Evolutionary conservation across 2,113 vertebrate species (phyloP).

Genomic region (Pelecanoides urinatrix): DNA sequence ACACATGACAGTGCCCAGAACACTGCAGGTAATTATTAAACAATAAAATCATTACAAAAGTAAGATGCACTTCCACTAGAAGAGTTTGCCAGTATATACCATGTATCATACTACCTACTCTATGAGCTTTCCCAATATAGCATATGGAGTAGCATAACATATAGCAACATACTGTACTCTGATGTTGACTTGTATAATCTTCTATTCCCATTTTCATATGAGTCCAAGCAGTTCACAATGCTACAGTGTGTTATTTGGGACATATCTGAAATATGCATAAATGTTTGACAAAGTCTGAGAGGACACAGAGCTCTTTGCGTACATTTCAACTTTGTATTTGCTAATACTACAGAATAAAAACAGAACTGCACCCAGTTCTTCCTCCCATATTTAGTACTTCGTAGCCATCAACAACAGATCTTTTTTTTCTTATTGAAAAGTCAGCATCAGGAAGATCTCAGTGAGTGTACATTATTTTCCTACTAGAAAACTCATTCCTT

Average conservation of each 20-base stretch:
- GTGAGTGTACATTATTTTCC: neutral
- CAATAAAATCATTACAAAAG: neutral
- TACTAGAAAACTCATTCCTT: neutral
- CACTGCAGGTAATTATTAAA: neutral
- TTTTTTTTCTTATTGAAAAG: neutral
- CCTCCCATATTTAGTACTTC: neutral
- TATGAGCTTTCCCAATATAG: neutral
- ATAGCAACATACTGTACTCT: neutral
- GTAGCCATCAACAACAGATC: neutral
- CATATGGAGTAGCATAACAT: neutral
- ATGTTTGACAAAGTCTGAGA: constrained; percentile 8
- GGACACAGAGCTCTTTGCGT: neutral
- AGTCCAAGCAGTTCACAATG: neutral
- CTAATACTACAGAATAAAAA: neutral
- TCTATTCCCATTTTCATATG: neutral
- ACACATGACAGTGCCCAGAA: neutral
- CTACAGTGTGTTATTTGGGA: neutral
- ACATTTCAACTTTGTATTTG: neutral
- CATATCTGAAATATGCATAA: neutral
- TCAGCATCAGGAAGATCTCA: neutral
- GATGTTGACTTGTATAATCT: neutral
- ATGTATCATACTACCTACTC: neutral
- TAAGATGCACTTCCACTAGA: neutral
- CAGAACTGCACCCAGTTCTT: neutral
- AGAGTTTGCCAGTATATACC: neutral